A percentile compares a stretch with the other conserved stretches of the same genome.
Conservation (phyloP, 2,888 invertebrate genomes). For the Mythimna vitellina region DNA sequence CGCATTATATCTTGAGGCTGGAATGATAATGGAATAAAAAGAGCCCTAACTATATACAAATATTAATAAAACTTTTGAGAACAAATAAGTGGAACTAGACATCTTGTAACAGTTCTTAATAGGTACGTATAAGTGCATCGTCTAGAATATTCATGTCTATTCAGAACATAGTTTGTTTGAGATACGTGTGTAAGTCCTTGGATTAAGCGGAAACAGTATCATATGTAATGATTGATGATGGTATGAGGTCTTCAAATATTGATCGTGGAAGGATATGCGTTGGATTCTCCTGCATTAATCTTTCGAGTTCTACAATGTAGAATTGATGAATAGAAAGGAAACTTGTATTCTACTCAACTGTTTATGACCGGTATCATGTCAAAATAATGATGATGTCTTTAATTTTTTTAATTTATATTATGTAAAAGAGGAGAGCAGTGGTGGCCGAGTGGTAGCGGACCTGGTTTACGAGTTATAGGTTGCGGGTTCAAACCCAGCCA, state of each 20-base stretch:
- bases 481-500: too few relatives aligned
- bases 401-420: too few relatives aligned
- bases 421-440: too few relatives aligned
- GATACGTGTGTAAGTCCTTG: not conserved
- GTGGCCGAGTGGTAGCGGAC: too few relatives aligned
- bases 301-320: not conserved
- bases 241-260: not conserved
- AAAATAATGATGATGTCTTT: too few relatives aligned
- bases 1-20: not conserved
- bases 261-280: not conserved
- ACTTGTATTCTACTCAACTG: too few relatives aligned
- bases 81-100: not conserved
- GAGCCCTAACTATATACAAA: not conserved
- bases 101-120: not conserved
- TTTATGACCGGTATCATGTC: too few relatives aligned
- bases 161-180: slow-evolving; percentile 28
- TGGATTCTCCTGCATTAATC: not conserved
- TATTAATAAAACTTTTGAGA: not conserved
- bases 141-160: slow-evolving; percentile 1
- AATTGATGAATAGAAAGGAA: not conserved
- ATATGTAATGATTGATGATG: slow-evolving; percentile 33
- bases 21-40: not conserved
- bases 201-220: slow-evolving; percentile 25
- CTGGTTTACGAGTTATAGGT: too few relatives aligned
- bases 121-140: not conserved